Percentiles rank a stretch among this genome's conserved stretches.
phyloP scores from a whole-genome alignment of 1,140 invertebrate species.

The Parasteatoda tepidariorum region DNA sequence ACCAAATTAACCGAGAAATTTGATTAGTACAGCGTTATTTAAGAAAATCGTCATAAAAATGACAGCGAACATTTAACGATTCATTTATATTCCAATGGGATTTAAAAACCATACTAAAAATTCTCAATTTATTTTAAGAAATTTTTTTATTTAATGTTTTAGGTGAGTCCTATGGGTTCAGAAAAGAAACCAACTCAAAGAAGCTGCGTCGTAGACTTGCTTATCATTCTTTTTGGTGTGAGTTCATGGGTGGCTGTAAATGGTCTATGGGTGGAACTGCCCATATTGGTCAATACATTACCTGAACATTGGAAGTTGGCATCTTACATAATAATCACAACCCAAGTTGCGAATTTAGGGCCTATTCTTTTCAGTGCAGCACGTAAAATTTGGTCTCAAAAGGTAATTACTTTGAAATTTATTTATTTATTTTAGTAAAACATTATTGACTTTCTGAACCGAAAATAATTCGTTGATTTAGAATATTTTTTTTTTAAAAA shows the following conservation, averaged over 20 bases:
- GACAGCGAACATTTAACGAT: too few relatives aligned
- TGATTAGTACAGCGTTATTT: too few relatives aligned
- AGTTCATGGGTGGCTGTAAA: constrained; percentile 91
- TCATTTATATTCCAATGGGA: too few relatives aligned
- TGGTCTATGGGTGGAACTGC: constrained; percentile 89
- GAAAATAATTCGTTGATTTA: too few relatives aligned
- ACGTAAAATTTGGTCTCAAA: constrained; percentile 42
- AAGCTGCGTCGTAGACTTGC: constrained; percentile 70
- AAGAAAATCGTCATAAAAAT: too few relatives aligned
- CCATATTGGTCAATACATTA: constrained; percentile 80
- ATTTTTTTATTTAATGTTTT: too few relatives aligned
- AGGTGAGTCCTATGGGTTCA: constrained; percentile 30
- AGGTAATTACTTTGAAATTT: neutral
- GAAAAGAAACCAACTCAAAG: neutral
- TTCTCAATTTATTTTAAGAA: too few relatives aligned
- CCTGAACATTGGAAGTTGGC: constrained; percentile 92
- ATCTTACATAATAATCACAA: constrained; percentile 83
- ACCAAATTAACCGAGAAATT: too few relatives aligned
- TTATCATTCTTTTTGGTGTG: constrained; percentile 85
- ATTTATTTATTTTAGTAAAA: neutral
- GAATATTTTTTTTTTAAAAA: too few relatives aligned
- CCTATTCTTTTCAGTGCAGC: constrained; percentile 77
- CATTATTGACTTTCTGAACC: too few relatives aligned
- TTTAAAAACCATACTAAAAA: too few relatives aligned
- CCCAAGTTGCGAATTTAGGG: constrained; percentile 89